Evolutionary conservation across 2,888 invertebrate species (phyloP).

Genomic region (Mystacides longicornis): DNA sequence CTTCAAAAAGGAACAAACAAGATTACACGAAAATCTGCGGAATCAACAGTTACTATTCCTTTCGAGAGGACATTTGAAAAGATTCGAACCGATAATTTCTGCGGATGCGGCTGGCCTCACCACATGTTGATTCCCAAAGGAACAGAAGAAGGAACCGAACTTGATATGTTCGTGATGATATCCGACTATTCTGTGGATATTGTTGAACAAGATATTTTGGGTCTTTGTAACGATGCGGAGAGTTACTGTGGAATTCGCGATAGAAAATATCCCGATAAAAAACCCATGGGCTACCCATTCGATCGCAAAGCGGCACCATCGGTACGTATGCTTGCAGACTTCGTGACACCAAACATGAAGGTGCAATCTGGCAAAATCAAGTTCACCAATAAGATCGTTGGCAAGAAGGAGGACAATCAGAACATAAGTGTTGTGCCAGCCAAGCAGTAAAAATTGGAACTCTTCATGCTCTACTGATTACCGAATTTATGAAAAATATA

Average conservation of each 20-base stretch:
- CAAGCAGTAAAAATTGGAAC: neutral
- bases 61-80: conserved; percentile 48
- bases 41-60: conserved; percentile 55
- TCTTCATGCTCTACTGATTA: neutral
- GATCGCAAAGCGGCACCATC: conserved; percentile 53
- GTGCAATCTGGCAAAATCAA: conserved; percentile 54
- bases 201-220: conserved; percentile 38
- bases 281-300: conserved; percentile 81
- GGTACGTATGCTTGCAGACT: conserved; percentile 52
- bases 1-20: conserved; percentile 53
- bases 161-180: conserved; percentile 52
- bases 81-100: conserved; percentile 42
- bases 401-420: neutral
- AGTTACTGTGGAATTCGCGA: conserved; percentile 75
- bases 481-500: no score
- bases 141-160: conserved; percentile 41
- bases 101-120: conserved; percentile 59
- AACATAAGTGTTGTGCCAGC: neutral
- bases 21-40: conserved; percentile 44
- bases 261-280: conserved; percentile 69
- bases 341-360: conserved; percentile 66
- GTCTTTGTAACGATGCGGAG: conserved; percentile 61
- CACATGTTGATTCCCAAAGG: conserved; percentile 54
- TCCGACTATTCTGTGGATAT: conserved; percentile 49
- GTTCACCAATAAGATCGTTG: conserved; percentile 47